phyloP scores from a whole-genome alignment of 2,113 vertebrate species.

The Pterophyllum scalare region DNA sequence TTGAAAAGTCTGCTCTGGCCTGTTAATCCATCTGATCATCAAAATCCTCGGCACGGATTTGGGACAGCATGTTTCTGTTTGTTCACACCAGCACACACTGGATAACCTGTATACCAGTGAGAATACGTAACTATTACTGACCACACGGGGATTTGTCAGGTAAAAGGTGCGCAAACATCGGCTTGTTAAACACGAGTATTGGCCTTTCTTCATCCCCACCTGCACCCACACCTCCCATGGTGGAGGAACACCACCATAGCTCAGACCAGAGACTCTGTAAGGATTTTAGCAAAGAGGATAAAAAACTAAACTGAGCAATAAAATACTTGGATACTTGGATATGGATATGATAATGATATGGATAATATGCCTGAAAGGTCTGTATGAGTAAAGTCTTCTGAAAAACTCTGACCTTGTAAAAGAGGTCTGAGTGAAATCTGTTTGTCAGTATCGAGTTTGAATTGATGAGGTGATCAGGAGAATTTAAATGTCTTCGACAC shows the following conservation, averaged over 20 bases:
- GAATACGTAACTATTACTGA: background rate
- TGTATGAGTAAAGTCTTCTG: background rate
- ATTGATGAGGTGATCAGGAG: background rate
- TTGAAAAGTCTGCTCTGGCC: accelerated
- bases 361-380: background rate
- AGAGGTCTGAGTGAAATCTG: background rate
- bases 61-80: background rate
- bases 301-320: background rate
- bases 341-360: too few species aligned
- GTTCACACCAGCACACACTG: too few species aligned
- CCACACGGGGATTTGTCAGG: background rate
- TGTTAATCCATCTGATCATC: background rate
- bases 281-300: background rate
- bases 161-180: background rate
- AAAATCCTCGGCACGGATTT: accelerated
- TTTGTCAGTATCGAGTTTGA: too few species aligned
- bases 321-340: background rate
- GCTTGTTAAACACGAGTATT: too few species aligned
- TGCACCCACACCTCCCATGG: too few species aligned
- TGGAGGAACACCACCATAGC: too few species aligned
- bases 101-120: background rate
- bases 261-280: too few species aligned
- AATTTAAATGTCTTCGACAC: background rate
- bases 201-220: background rate
- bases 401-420: background rate